Conservation (phyloP, 2,888 invertebrate species). For the Disparrhopalites patrizii region DNA sequence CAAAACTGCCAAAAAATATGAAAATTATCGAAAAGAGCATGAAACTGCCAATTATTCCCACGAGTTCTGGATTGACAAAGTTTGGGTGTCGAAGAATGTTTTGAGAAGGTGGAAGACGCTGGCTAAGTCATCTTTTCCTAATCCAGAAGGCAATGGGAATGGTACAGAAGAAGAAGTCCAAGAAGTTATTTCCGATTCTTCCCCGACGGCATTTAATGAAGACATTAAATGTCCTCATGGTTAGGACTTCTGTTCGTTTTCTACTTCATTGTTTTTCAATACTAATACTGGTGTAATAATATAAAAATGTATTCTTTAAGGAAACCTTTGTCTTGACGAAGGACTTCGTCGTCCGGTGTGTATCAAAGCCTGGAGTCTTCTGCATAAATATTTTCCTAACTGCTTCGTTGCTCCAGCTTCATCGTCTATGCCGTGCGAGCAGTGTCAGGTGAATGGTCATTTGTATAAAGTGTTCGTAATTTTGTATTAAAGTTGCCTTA, state of each 20-base stretch:
- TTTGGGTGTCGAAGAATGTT: conserved; percentile 50
- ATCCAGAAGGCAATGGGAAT: background rate
- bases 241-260: conserved; percentile 43
- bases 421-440: conserved; percentile 25
- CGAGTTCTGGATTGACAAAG: conserved; percentile 26
- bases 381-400: conserved; percentile 55
- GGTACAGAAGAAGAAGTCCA: conserved; percentile 17
- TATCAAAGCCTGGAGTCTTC: conserved; percentile 55
- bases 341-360: conserved; percentile 55
- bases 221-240: conserved; percentile 58
- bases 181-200: background rate
- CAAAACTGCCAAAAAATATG: conserved; percentile 23
- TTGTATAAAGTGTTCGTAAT: background rate
- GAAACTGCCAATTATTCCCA: background rate
- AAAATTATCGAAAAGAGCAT: conserved; percentile 10
- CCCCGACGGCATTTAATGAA: conserved; percentile 53
- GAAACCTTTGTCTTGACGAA: conserved; percentile 52
- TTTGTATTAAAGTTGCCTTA: too few species aligned
- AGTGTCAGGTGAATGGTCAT: conserved; percentile 36
- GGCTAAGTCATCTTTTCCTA: conserved; percentile 21
- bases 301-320: conserved; percentile 47
- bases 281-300: background rate
- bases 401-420: conserved; percentile 49
- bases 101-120: conserved; percentile 46
- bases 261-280: background rate